phyloP scores from a whole-genome alignment of 2,888 invertebrate species.

The Amaurobius ferox region DNA sequence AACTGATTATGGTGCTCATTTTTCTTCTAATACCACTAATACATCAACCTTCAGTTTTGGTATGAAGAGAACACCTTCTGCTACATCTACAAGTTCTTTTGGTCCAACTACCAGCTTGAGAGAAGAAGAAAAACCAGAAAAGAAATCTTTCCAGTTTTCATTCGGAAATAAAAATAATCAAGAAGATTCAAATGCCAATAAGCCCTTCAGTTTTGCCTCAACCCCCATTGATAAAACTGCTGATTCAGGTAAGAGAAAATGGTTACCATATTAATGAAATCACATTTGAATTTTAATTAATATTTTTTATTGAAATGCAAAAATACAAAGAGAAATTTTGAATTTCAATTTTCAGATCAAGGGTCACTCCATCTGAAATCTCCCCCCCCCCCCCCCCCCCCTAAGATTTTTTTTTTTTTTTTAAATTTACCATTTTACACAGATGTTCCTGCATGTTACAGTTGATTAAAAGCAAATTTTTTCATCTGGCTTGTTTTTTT shows the following conservation, averaged over 20 bases:
- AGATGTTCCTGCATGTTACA: no score
- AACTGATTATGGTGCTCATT: conserved; percentile 58
- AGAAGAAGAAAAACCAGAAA: conserved; percentile 17
- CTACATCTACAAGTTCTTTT: conserved; percentile 40
- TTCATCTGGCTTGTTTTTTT: no score
- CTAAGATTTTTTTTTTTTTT: no score
- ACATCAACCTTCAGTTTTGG: conserved; percentile 70
- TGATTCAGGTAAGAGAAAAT: conserved; percentile 13
- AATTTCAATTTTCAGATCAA: no score
- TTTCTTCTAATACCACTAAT: conserved; percentile 58
- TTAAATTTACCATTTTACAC: no score
- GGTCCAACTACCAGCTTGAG: conserved; percentile 28
- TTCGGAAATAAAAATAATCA: conserved; percentile 9
- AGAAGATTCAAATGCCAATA: conserved; percentile 21
- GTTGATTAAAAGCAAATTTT: no score
- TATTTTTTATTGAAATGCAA: no score
- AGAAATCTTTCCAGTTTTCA: conserved; percentile 21
- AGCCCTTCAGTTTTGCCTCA: conserved; percentile 40
- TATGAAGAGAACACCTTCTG: conserved; percentile 36
- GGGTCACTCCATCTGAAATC: no score
- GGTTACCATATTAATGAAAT: neutral
- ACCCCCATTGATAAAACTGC: neutral
- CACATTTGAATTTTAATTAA: no score
- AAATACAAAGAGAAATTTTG: no score
- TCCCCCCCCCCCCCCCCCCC: no score